Evolutionary conservation across 2,797 vertebrate species (phyloP).

Genomic region (Malacoctenus gilli): DNA sequence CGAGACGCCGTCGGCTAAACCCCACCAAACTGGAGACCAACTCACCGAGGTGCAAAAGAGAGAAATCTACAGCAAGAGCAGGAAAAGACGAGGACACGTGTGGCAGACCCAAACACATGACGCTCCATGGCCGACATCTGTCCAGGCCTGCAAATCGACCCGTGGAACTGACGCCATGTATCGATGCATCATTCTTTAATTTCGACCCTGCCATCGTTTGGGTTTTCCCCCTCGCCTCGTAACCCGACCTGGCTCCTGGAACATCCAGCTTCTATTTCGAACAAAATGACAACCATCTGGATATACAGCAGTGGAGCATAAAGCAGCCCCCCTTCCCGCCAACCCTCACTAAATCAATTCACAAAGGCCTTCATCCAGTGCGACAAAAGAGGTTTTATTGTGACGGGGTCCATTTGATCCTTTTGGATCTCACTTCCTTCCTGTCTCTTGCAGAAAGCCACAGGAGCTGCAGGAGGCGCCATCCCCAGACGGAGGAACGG

Average conservation of each 20-base stretch:
- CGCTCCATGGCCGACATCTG: constrained; percentile 10
- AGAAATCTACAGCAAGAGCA: not conserved
- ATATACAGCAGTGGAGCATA: constrained; percentile 7
- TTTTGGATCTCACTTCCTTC: constrained; percentile 12
- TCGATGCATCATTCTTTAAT: constrained; percentile 44
- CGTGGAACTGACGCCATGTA: constrained; percentile 16
- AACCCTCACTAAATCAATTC: no score
- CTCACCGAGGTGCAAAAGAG: not conserved
- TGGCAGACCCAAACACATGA: constrained; percentile 24
- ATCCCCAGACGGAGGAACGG: constrained; percentile 91
- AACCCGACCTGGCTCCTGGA: constrained; percentile 58
- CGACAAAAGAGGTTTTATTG: constrained; percentile 18
- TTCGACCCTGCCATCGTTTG: constrained; percentile 23
- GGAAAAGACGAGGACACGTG: not conserved
- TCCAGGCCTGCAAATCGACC: constrained; percentile 25
- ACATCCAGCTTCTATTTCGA: constrained; percentile 58
- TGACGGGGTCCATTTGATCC: constrained; percentile 17
- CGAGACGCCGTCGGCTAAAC: constrained; percentile 22
- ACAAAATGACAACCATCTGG: constrained; percentile 53
- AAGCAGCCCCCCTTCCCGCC: not conserved
- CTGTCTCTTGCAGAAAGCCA: constrained; percentile 89
- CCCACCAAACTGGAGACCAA: constrained; percentile 8
- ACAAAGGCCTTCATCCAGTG: constrained; percentile 9
- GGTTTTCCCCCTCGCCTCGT: constrained; percentile 52
- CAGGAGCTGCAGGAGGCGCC: constrained; percentile 93